Percentiles rank a stretch among this genome's conserved stretches.
Conservation (phyloP, 1,140 invertebrate species). For the Papilio machaon region DNA sequence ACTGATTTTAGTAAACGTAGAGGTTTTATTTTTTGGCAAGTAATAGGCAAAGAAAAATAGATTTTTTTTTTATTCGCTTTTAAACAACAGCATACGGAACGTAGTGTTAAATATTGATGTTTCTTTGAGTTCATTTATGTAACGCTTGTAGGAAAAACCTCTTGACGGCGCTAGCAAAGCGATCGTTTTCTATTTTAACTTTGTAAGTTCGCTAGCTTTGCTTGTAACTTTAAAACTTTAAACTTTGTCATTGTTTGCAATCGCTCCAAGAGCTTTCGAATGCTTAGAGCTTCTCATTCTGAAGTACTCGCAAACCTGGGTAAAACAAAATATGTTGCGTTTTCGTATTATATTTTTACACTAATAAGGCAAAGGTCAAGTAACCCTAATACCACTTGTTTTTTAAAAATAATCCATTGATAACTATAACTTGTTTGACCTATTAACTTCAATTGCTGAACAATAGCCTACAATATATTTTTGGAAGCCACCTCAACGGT, state of each 20-base stretch:
- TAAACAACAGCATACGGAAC: too few relatives aligned
- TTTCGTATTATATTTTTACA: too few relatives aligned
- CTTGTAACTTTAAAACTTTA: slow-evolving; percentile 28
- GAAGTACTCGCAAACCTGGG: not conserved
- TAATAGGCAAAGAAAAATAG: too few relatives aligned
- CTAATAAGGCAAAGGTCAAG: too few relatives aligned
- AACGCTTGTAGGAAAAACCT: not conserved
- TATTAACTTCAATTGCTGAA: not conserved
- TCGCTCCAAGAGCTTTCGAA: slow-evolving; percentile 10
- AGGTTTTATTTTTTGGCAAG: too few relatives aligned
- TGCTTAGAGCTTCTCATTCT: not conserved
- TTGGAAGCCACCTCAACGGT: not conserved
- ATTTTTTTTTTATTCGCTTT: too few relatives aligned
- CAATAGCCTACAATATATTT: not conserved
- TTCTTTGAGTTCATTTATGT: slow-evolving; percentile 19
- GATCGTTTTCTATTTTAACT: slow-evolving; percentile 36
- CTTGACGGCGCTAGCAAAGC: not conserved
- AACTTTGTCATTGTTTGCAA: slow-evolving; percentile 32
- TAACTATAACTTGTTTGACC: too few relatives aligned
- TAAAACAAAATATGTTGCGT: too few relatives aligned
- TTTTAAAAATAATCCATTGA: too few relatives aligned
- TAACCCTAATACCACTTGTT: too few relatives aligned
- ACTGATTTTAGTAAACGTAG: too few relatives aligned
- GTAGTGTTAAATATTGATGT: slow-evolving; percentile 6
- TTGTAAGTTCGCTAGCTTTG: slow-evolving; percentile 26